A percentile compares a stretch with the other conserved stretches of the same genome.
These are phyloP conservation scores for Zosterops pallidus DNA, from an alignment of 2,113 vertebrate genomes.

Conservation along the genomic window DNA sequence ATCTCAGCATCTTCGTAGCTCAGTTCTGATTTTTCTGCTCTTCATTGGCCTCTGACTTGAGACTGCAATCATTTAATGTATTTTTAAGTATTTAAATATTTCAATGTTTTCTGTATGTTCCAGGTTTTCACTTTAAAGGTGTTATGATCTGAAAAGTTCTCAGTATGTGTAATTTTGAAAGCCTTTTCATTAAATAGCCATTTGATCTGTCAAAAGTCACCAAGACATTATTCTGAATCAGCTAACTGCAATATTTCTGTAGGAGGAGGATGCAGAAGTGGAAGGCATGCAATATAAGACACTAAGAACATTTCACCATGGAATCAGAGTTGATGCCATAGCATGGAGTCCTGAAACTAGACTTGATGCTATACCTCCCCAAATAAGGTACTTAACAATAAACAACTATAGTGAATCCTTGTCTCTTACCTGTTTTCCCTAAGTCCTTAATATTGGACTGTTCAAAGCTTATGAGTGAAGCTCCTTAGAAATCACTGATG, in stretches of 20 bases:
- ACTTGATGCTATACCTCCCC: constrained; percentile 83
- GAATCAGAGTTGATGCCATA: constrained; percentile 85
- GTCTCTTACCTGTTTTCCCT: not conserved
- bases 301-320: constrained; percentile 86
- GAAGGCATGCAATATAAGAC: constrained; percentile 89
- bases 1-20: not conserved
- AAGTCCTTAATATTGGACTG: not conserved
- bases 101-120: not conserved
- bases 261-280: constrained; percentile 91
- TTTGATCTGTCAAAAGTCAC: not conserved
- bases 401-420: not conserved
- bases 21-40: not conserved
- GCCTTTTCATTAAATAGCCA: not conserved
- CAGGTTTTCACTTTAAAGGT: not conserved
- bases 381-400: constrained; percentile 80
- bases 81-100: not conserved
- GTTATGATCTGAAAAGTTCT: not conserved
- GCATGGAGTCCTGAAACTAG: constrained; percentile 95
- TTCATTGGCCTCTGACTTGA: not conserved
- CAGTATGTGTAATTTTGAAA: not conserved
- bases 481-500: not conserved
- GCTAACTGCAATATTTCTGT: constrained; percentile 60
- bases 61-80: not conserved
- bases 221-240: not conserved
- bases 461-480: not conserved